Base-by-base conservation (phyloP, 2,888 invertebrate genomes). In the Slavum lentiscoides region DNA sequence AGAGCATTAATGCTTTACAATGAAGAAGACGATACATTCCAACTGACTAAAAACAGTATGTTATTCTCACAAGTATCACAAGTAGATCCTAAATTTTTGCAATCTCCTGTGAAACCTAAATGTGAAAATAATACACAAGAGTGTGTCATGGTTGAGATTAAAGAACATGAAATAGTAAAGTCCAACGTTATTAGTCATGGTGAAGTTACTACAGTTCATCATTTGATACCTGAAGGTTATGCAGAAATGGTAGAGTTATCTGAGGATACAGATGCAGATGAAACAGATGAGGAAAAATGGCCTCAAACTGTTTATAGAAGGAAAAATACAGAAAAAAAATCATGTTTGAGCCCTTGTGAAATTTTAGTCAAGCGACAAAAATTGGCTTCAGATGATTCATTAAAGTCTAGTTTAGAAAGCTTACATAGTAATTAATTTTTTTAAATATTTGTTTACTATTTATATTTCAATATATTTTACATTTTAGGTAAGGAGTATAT, bases 41-140 rank as follows among this genome's bases (percentile, higher is more conserved):
- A 90, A 84, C 86, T 92, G 81, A 88, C 91, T 17, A 89, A 91
- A 85, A 91, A 91, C 83, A 92, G 92, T 85, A 89, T 89, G 61
- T 88, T 92, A 17, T 92, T 92, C 86, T 91, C 91, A 11, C 90
- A 91, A 86, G 91, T 92, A 83, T 91, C 91, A 0, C 87, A 88
- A 39, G 89, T 64, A 80, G 80, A 80, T 64, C 70, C 80, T 61
- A 39, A 58, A 1, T 15, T 23, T 90, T 84, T 66, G 37, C 77
- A 69, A 70, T 70, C 77, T 72, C 43, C 64, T 55, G 70, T 72
- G 37, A 70, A 80, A 64, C 72, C 80, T 72, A 80, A 70, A 58
- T 49, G n/a, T 76, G 70, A 72, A 69, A 80, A 58, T 62, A 83
- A 83, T 81, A 70, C 66, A 19, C 68, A 81, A 58, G 81, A 75